These are phyloP conservation scores for Mandrillus leucophaeus DNA, from an alignment of 2,113 vertebrate genomes.

Conservation along the genomic window DNA sequence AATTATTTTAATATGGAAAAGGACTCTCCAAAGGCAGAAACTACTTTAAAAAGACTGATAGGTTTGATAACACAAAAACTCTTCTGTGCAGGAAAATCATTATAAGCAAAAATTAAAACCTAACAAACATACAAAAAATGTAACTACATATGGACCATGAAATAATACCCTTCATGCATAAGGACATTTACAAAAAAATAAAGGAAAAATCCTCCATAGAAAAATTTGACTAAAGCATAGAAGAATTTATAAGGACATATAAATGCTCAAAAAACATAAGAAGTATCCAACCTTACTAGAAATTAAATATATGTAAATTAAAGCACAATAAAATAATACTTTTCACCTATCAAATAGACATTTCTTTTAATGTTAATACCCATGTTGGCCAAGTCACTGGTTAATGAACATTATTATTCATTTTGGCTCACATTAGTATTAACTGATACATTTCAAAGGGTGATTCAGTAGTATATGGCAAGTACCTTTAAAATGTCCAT, in stretches of 20 bases:
- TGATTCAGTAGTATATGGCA: neutral
- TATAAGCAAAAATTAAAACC: slow-evolving; percentile 30
- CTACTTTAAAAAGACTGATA: neutral
- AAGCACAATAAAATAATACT: neutral
- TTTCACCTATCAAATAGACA: neutral
- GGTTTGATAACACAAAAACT: slow-evolving; percentile 34
- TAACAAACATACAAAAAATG: neutral
- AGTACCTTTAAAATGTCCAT: neutral
- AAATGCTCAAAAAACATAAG: neutral
- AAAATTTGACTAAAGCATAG: neutral
- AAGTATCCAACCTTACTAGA: neutral
- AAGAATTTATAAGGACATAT: neutral
- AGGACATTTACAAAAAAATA: neutral
- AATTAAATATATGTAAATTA: neutral
- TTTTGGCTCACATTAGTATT: neutral
- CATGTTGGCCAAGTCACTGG: neutral
- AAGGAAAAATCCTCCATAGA: neutral
- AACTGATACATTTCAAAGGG: neutral
- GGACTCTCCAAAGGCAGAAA: neutral
- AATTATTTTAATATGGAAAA: slow-evolving; percentile 34
- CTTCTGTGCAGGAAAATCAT: neutral
- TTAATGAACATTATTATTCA: neutral
- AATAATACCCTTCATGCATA: neutral
- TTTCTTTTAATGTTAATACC: neutral
- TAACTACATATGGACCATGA: neutral